A percentile compares a stretch with the other conserved stretches of the same genome.
phyloP scores from a whole-genome alignment of 2,113 vertebrate genomes.

The Mormyrus lacerda region DNA sequence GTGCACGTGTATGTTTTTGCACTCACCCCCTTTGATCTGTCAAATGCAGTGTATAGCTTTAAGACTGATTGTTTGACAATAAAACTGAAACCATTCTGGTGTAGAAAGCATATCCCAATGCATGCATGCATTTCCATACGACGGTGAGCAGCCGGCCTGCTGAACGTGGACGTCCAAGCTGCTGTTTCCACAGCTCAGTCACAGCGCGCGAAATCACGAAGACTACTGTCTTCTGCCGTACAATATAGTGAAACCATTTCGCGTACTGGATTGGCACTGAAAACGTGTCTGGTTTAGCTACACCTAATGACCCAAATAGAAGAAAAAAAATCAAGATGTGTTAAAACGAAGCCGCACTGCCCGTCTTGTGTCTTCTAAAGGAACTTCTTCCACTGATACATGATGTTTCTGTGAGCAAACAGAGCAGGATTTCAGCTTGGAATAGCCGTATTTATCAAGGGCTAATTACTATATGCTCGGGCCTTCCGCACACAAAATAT shows the following conservation, averaged over 20 bases:
- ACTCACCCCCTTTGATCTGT: slow-evolving; percentile 6
- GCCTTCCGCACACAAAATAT: not conserved
- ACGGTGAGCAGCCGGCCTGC: not conserved
- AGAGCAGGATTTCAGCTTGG: not conserved
- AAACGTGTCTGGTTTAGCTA: not conserved
- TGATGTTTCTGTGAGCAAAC: not conserved
- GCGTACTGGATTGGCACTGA: not conserved
- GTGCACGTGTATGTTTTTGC: slow-evolving; percentile 4
- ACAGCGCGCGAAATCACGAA: not conserved
- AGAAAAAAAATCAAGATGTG: not conserved
- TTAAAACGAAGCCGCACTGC: not conserved
- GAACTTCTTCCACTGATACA: not conserved
- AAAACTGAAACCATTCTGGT: not conserved
- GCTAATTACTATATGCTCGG: not conserved
- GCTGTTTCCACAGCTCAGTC: not conserved
- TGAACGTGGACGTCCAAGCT: not conserved
- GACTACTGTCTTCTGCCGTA: not conserved
- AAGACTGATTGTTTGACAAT: slow-evolving; percentile 6
- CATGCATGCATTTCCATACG: not conserved
- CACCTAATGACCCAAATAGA: not conserved
- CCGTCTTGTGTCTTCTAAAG: not conserved
- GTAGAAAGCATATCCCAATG: not conserved
- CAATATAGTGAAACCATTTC: not conserved
- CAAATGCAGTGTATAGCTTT: not conserved
- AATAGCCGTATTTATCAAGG: not conserved